phyloP scores from a whole-genome alignment of 2,797 vertebrate species.

The Hyperoplus immaculatus region DNA sequence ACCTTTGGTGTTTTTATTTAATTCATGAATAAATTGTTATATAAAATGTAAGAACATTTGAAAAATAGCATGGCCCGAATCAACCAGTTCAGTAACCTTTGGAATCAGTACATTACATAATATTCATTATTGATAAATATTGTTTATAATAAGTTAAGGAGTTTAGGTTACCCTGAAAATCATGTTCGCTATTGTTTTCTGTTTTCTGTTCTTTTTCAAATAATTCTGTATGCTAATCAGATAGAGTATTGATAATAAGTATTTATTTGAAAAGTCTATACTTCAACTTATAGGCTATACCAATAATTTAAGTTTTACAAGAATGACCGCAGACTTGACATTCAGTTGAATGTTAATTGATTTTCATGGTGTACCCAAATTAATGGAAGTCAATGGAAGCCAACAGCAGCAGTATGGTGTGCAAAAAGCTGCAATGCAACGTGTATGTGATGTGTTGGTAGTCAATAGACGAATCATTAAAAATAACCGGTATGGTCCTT shows the following conservation, averaged over 20 bases:
- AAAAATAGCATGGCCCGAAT: not conserved
- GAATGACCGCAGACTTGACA: constrained; percentile 9
- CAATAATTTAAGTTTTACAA: not conserved
- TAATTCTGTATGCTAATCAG: not conserved
- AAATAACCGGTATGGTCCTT: constrained; percentile 1
- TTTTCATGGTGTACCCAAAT: not conserved
- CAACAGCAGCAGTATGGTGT: not conserved
- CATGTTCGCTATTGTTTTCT: not conserved
- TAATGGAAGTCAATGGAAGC: not conserved
- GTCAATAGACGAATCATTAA: constrained; percentile 5
- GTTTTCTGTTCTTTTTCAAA: not conserved
- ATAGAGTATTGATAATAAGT: constrained; percentile 3
- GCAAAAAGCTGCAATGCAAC: not conserved
- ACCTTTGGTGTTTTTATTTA: not conserved
- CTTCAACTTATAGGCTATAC: not conserved
- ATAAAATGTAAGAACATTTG: not conserved
- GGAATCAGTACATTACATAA: not conserved
- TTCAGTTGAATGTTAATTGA: not conserved
- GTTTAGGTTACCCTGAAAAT: not conserved
- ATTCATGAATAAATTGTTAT: not conserved
- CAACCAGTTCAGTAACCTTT: too few species aligned
- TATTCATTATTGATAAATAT: not conserved
- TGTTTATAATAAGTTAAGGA: not conserved
- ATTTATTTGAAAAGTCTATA: not conserved
- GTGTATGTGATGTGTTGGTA: not conserved